phyloP scores from a whole-genome alignment of 2,797 vertebrate genomes.

The Lemur catta region DNA sequence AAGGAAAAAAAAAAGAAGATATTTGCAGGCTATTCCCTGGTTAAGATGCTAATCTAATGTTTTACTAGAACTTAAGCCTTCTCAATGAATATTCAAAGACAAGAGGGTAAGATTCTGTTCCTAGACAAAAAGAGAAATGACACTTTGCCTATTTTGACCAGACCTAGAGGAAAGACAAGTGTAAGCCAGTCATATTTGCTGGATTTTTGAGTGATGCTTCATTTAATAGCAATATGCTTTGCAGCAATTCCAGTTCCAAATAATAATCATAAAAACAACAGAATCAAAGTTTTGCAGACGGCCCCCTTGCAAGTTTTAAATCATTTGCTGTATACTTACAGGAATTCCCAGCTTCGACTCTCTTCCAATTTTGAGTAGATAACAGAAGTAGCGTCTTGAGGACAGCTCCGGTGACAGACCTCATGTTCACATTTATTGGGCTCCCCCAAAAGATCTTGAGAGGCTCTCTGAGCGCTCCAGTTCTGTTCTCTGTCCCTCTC shows the following conservation, averaged over 20 bases:
- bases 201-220: constrained; percentile 41
- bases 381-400: constrained; percentile 81
- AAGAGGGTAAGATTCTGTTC: constrained; percentile 28
- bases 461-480: background rate
- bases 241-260: constrained; percentile 51
- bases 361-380: constrained; percentile 64
- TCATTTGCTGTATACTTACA: constrained; percentile 82
- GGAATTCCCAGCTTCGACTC: constrained; percentile 77
- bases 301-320: constrained; percentile 76
- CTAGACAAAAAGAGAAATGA: constrained; percentile 29
- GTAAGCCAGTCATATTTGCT: constrained; percentile 38
- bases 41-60: constrained; percentile 72
- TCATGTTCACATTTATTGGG: constrained; percentile 82
- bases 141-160: constrained; percentile 48
- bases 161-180: constrained; percentile 26
- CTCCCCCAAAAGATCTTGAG: constrained; percentile 67
- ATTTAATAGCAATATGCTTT: constrained; percentile 21
- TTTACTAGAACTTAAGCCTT: constrained; percentile 63
- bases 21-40: constrained; percentile 32
- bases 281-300: constrained; percentile 78
- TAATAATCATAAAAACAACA: constrained; percentile 39
- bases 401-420: constrained; percentile 81
- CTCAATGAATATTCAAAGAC: constrained; percentile 65
- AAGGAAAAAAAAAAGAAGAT: constrained; percentile 62
- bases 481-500: constrained; percentile 7